phyloP scores from a whole-genome alignment of 2,797 vertebrate genomes.

The Scarus forsteni region DNA sequence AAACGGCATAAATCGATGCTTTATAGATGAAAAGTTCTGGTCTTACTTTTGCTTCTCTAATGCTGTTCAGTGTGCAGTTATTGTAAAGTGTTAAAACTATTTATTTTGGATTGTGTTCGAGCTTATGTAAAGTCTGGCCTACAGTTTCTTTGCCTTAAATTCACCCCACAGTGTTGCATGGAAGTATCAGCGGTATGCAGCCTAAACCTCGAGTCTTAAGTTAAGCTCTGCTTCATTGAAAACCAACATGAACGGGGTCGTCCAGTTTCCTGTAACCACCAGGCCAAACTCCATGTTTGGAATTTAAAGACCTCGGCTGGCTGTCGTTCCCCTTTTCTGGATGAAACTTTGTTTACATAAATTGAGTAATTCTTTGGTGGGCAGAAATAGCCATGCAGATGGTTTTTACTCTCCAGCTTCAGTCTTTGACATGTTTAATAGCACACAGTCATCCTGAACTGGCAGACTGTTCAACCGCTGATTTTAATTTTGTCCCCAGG shows the following conservation, averaged over 20 bases:
- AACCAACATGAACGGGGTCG: slow-evolving; percentile 1
- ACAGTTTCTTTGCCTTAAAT: neutral
- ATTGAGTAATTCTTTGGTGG: neutral
- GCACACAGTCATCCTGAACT: no score
- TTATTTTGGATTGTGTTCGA: neutral
- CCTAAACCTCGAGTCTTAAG: slow-evolving; percentile 1
- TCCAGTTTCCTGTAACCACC: slow-evolving; percentile 4
- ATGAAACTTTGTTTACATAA: neutral
- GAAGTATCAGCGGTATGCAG: slow-evolving; percentile 1
- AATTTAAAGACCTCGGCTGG: slow-evolving; percentile 13
- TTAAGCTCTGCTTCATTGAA: slow-evolving; percentile 13
- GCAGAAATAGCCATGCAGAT: neutral
- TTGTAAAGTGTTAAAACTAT: no score
- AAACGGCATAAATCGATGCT: no score
- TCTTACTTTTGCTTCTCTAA: no score
- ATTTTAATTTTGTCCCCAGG: neutral
- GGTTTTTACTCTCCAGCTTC: neutral
- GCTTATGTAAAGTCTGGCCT: neutral
- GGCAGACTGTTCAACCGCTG: neutral
- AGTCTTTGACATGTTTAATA: neutral
- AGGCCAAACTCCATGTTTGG: slow-evolving; percentile 2
- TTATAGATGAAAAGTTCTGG: no score
- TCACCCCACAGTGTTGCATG: slow-evolving; percentile 5
- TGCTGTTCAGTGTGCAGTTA: no score
- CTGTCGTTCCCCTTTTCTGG: slow-evolving; percentile 1